A percentile compares a stretch with the other conserved stretches of the same genome.
These are phyloP conservation scores for Eucidaris tribuloides DNA, from an alignment of 35 echinoderm and acorn worm species.

Conservation along the genomic window DNA sequence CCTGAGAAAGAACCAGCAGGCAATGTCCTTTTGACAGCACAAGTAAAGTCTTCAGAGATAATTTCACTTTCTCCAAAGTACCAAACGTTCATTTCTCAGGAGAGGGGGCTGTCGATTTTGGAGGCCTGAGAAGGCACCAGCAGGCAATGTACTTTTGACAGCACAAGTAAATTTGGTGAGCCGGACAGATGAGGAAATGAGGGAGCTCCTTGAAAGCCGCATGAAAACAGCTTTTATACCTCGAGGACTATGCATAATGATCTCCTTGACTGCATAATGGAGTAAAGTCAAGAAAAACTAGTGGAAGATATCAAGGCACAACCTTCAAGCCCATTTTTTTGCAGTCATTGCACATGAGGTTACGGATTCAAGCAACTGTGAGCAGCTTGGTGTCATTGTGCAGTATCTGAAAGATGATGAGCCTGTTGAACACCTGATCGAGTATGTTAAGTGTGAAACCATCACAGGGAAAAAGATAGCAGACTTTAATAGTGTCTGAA, in stretches of 20 bases:
- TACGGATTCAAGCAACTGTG: slow-evolving; percentile 2
- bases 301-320: neutral
- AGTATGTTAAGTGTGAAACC: slow-evolving; percentile 27
- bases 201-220: neutral
- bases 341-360: neutral
- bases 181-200: neutral
- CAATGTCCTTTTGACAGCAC: too few relatives aligned
- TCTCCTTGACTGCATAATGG: neutral
- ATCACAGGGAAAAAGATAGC: slow-evolving; percentile 8
- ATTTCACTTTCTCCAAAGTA: too few relatives aligned
- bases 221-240: neutral
- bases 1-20: too few relatives aligned
- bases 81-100: too few relatives aligned
- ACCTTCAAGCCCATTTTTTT: neutral
- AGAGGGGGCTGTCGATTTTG: too few relatives aligned
- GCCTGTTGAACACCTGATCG: slow-evolving; percentile 28
- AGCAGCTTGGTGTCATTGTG: slow-evolving; percentile 13
- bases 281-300: neutral
- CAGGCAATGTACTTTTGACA: too few relatives aligned
- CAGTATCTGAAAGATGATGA: slow-evolving; percentile 15
- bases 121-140: too few relatives aligned
- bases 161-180: neutral
- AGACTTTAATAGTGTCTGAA: neutral
- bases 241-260: slow-evolving; percentile 17
- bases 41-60: too few relatives aligned